phyloP scores from a whole-genome alignment of 2,888 invertebrate species.

The Drosophila eohydei region DNA sequence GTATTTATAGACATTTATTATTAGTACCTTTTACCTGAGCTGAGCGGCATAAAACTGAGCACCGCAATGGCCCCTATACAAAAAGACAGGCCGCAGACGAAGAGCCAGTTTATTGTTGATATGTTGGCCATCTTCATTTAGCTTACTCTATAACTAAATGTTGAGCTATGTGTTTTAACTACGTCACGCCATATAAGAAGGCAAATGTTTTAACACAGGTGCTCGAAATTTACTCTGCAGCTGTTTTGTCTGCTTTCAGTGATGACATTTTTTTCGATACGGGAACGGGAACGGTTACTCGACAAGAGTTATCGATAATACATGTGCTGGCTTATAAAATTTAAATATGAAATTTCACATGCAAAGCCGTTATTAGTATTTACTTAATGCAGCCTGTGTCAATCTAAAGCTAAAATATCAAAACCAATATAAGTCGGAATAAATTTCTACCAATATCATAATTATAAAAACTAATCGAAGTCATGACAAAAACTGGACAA shows the following conservation, averaged over 20 bases:
- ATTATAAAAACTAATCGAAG: not conserved
- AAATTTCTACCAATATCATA: not conserved
- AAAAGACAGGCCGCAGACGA: slow-evolving; percentile 81
- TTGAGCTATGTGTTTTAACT: slow-evolving; percentile 17
- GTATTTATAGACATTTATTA: slow-evolving; percentile 26
- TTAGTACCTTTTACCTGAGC: slow-evolving; percentile 69
- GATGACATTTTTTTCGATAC: not conserved
- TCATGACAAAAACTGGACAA: not conserved
- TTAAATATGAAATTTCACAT: not conserved
- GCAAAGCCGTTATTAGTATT: not conserved
- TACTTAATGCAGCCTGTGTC: not conserved
- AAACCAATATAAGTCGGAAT: not conserved
- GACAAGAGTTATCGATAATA: slow-evolving; percentile 5
- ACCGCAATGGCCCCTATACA: slow-evolving; percentile 81
- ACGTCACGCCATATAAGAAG: slow-evolving; percentile 45
- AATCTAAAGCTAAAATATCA: not conserved
- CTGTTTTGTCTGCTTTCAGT: slow-evolving; percentile 23
- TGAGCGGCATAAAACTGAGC: slow-evolving; percentile 82
- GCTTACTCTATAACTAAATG: slow-evolving; percentile 39
- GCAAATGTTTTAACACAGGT: slow-evolving; percentile 13
- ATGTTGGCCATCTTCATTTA: slow-evolving; percentile 70
- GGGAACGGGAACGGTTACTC: not conserved
- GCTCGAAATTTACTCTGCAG: slow-evolving; percentile 20
- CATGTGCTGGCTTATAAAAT: too few species aligned
- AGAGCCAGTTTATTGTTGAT: slow-evolving; percentile 80